phyloP scores from a whole-genome alignment of 2,888 invertebrate genomes.

The Nomada goodeniana region DNA sequence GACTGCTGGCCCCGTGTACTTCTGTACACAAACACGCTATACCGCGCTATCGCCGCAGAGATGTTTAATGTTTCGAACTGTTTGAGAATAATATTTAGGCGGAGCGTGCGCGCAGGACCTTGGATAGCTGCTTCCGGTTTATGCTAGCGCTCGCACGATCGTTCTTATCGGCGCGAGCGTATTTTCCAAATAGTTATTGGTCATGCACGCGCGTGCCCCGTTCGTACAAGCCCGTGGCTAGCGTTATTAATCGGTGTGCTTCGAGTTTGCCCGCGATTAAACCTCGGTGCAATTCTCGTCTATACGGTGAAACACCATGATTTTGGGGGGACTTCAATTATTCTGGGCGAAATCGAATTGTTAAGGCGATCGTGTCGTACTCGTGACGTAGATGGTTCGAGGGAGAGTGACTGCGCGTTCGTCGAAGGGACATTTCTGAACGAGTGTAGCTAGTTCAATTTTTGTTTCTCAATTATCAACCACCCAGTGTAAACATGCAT shows the following conservation, averaged over 20 bases:
- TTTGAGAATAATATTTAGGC: conserved; percentile 80
- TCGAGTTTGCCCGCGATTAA: conserved; percentile 21
- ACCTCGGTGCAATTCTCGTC: conserved; percentile 5
- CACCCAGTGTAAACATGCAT: too few relatives aligned
- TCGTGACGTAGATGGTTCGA: too few relatives aligned
- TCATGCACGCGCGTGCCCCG: conserved; percentile 47
- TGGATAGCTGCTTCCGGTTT: conserved; percentile 73
- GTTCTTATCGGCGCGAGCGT: conserved; percentile 66
- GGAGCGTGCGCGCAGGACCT: conserved; percentile 63
- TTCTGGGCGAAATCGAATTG: too few relatives aligned
- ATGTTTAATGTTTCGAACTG: conserved; percentile 80
- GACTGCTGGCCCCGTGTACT: conserved; percentile 31
- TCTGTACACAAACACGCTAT: conserved; percentile 71
- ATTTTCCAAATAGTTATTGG: conserved; percentile 66
- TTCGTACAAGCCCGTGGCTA: background rate
- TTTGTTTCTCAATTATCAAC: background rate
- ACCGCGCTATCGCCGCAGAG: conserved; percentile 72
- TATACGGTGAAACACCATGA: background rate
- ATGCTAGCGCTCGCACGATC: conserved; percentile 44
- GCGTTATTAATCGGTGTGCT: conserved; percentile 30
- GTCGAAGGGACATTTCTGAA: background rate
- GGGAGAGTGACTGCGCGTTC: too few relatives aligned
- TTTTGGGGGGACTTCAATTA: too few relatives aligned
- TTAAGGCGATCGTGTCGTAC: too few relatives aligned
- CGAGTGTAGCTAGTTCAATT: background rate